phyloP scores from a whole-genome alignment of 2,113 vertebrate species.

The Oreochromis niloticus region DNA sequence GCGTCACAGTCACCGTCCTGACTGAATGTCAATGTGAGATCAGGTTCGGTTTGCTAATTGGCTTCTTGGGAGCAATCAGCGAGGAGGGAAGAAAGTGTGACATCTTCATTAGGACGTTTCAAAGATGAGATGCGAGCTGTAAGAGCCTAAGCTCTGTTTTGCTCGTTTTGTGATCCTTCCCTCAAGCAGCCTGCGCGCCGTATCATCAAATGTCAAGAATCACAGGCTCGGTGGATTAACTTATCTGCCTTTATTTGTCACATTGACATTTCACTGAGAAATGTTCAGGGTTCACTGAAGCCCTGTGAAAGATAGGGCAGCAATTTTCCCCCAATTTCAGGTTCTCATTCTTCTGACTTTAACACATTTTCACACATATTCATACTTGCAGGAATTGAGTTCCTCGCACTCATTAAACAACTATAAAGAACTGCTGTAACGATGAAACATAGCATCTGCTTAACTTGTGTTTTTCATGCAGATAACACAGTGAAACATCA shows the following conservation, averaged over 20 bases:
- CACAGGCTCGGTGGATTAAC: conserved; percentile 46
- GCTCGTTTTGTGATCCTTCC: background rate
- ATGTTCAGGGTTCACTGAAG: conserved; percentile 4
- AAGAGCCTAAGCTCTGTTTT: background rate
- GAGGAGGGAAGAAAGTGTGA: background rate
- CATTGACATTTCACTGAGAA: conserved; percentile 47
- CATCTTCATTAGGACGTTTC: conserved; percentile 39
- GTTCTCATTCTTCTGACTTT: background rate
- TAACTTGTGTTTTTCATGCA: background rate
- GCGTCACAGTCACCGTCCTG: conserved; percentile 1
- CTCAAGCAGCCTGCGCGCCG: conserved; percentile 15
- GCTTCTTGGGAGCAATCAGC: conserved; percentile 11
- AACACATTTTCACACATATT: background rate
- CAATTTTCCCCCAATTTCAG: conserved; percentile 12
- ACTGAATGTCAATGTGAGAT: conserved; percentile 2
- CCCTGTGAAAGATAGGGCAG: conserved; percentile 1
- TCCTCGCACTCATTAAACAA: background rate
- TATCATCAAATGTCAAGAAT: conserved; percentile 57
- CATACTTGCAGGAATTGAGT: conserved; percentile 1
- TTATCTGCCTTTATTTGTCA: conserved; percentile 57
- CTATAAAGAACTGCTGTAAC: background rate
- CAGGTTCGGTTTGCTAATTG: conserved; percentile 21
- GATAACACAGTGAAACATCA: background rate
- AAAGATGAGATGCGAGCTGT: conserved; percentile 1
- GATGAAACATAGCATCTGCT: background rate